Base-by-base conservation (phyloP, 2,888 invertebrate species). In the Drepana falcataria region DNA sequence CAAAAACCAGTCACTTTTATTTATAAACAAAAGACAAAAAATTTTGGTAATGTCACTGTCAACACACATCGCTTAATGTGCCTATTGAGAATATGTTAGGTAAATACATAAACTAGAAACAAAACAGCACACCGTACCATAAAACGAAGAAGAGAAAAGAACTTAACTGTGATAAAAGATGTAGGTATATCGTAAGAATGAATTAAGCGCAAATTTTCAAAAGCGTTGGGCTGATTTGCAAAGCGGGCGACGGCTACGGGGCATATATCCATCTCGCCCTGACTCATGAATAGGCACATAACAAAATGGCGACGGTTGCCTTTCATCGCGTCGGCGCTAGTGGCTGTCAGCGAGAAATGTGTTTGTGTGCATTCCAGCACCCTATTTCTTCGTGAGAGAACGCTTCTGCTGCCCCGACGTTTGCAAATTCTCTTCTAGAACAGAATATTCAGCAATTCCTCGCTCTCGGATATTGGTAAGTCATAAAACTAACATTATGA, bases 281-380 rank as follows among this genome's bases (percentile, higher is more conserved):
- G 68, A 73, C 79, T 85, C 79, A 68, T 71, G 80, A 67, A 66
- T 54, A 62, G 56, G 57, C 54, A 59, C 52, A 71, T 67, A 63
- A 86, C 87, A 89, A 88, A 73, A 88, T 87, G 89, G 88, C 88
- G 77, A 70, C 64, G 63, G 57, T 55, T 64, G 59, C 61, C 65
- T 58, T 63, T 62, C 65, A 63, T 59, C 60, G 57, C 53, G 55
- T 61, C 61, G 59, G 59, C 58, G 59, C 49, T 53, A 9, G 60
- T 44, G 21, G 21, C 21, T 21, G 49, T 53, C 55, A 56, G 53
- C 54, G 53, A 55, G 37, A 21, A 21, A 40, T 40, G 7, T 52
- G n/a, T 57, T 56, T 60, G 60, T 57, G 49, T 57, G 65, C 72
- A 79, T 74, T 79, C 70, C 64, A 59, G 71, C 62, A 70, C 65